Evolutionary conservation across 1,140 invertebrate species (phyloP).

Genomic region (Tetraneura akinire): DNA sequence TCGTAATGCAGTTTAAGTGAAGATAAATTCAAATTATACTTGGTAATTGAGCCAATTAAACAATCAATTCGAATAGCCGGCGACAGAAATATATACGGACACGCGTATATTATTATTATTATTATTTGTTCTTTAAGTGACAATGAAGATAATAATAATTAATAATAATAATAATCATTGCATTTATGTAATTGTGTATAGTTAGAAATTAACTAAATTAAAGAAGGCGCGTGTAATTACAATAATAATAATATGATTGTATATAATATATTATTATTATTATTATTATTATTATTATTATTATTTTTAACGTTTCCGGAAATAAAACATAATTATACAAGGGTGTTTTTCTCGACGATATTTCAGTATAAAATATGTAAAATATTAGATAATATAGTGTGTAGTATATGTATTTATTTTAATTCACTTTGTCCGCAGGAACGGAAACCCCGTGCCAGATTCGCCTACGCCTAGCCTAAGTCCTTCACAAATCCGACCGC

Average conservation of each 20-base stretch:
- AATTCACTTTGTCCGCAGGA: neutral
- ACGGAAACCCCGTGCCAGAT: constrained; percentile 18
- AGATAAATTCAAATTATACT: constrained; percentile 51
- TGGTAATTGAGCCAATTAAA: constrained; percentile 52
- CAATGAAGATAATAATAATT: constrained; percentile 12
- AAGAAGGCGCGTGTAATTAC: neutral
- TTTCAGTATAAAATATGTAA: too few relatives aligned
- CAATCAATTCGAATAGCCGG: constrained; percentile 44
- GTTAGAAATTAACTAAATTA: constrained; percentile 1
- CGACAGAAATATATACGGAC: neutral
- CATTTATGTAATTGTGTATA: neutral
- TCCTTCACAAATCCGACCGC: constrained; percentile 39
- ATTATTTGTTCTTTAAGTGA: constrained; percentile 33
- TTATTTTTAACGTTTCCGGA: too few relatives aligned
- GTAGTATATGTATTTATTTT: neutral
- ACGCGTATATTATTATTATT: neutral
- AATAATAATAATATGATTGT: neutral
- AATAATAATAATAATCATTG: constrained; percentile 20
- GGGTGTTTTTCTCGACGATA: too few relatives aligned
- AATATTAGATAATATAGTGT: too few relatives aligned
- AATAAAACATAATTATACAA: too few relatives aligned
- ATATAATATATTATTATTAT: too few relatives aligned
- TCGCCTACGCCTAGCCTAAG: constrained; percentile 35
- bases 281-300: too few relatives aligned
- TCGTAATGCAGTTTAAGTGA: constrained; percentile 51